A percentile compares a stretch with the other conserved stretches of the same genome.
Conservation (phyloP, 92 coral and sea anemone species). For the Epizoanthus scotinus region DNA sequence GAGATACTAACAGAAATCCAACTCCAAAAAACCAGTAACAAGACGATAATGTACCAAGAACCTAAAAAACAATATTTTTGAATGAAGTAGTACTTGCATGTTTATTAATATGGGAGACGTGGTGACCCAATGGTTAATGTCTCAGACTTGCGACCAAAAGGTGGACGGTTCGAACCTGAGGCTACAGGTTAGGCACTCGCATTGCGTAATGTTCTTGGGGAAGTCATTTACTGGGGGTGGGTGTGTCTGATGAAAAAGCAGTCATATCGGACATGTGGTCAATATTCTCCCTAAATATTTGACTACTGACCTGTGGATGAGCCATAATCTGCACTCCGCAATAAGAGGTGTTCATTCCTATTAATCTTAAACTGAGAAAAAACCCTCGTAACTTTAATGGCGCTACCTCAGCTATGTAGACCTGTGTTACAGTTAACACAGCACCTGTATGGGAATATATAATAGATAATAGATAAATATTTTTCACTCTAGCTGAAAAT, state of each 20-base stretch:
- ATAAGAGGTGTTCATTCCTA: neutral
- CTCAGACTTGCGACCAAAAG: too few species aligned
- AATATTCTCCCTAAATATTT: too few species aligned
- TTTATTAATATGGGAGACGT: too few species aligned
- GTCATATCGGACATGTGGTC: too few species aligned
- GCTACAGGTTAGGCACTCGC: too few species aligned
- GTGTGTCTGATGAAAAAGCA: too few species aligned
- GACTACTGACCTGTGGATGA: slow-evolving; percentile 19
- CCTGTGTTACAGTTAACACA: slow-evolving; percentile 25
- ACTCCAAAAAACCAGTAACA: slow-evolving; percentile 30
- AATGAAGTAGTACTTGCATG: neutral
- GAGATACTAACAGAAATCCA: neutral
- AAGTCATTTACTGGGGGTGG: too few species aligned
- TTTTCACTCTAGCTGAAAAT: too few species aligned
- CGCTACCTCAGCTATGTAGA: slow-evolving; percentile 23
- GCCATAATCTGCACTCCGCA: slow-evolving; percentile 22
- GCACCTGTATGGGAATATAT: neutral
- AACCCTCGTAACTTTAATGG: slow-evolving; percentile 12
- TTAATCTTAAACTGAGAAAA: neutral
- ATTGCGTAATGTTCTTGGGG: too few species aligned
- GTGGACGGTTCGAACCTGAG: too few species aligned
- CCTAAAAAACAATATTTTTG: neutral
- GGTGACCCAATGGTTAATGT: too few species aligned
- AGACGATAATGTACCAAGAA: slow-evolving; percentile 13
- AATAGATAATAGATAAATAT: too few species aligned